phyloP scores from a whole-genome alignment of 35 echinoderm and acorn worm genomes.

The Ophioderma brevispina region DNA sequence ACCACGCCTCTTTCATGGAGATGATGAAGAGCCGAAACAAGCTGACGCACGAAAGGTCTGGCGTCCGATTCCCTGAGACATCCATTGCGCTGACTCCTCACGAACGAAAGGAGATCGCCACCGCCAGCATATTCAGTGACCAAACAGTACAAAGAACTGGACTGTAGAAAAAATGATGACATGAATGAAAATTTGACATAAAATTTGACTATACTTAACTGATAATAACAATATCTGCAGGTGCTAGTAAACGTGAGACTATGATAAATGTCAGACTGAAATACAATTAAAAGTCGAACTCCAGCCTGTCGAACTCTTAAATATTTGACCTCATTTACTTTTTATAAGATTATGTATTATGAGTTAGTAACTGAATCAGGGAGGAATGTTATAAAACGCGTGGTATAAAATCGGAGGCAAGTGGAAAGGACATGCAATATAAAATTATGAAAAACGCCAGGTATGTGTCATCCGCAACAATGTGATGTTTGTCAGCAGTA shows the following conservation, averaged over 20 bases:
- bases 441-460: no score
- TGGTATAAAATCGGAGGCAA: no score
- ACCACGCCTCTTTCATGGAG: slow-evolving; percentile 90
- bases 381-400: no score
- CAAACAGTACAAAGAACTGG: slow-evolving; percentile 79
- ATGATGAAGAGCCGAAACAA: slow-evolving; percentile 93
- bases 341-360: no score
- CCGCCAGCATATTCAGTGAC: slow-evolving; percentile 87
- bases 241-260: no score
- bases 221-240: not conserved
- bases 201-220: not conserved
- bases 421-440: no score
- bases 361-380: no score
- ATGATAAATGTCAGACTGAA: no score
- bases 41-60: slow-evolving; percentile 83
- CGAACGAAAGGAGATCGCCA: slow-evolving; percentile 77
- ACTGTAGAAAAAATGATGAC: slow-evolving; percentile 59
- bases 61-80: slow-evolving; percentile 64
- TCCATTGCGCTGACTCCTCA: slow-evolving; percentile 76
- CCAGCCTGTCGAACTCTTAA: not conserved
- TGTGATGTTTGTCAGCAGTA: no score
- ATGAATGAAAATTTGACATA: slow-evolving; percentile 3
- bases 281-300: not conserved
- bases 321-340: not conserved
- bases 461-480: no score